Evolutionary conservation across 1,140 invertebrate genomes (phyloP).

Genomic region (Atta cephalotes): DNA sequence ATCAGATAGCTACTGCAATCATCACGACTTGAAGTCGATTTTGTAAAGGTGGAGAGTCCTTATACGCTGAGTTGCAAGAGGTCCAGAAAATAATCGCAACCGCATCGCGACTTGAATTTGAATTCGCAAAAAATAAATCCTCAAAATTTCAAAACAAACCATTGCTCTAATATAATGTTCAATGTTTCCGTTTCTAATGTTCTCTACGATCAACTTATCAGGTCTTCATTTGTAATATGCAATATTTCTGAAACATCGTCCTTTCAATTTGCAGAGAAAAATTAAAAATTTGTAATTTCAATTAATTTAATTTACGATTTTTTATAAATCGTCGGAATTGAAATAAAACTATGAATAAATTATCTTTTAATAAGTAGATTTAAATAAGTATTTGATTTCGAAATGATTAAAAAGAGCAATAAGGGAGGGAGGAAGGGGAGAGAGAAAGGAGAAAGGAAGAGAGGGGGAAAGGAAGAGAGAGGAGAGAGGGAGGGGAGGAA

Average conservation of each 20-base stretch:
- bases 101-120: not conserved
- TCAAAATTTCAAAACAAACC: conserved; percentile 34
- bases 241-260: not conserved
- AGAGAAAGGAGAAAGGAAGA: not conserved
- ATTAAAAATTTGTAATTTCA: not conserved
- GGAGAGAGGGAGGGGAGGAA: not conserved
- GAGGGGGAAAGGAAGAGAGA: not conserved
- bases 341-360: not conserved
- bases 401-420: conserved; percentile 11
- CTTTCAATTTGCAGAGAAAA: not conserved
- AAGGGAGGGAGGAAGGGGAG: not conserved
- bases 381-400: not conserved
- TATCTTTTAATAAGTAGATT: conserved; percentile 24
- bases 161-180: not conserved
- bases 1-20: not conserved
- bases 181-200: not conserved
- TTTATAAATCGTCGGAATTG: not conserved
- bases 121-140: not conserved
- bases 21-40: conserved; percentile 11
- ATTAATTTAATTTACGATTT: conserved; percentile 26
- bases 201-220: not conserved
- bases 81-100: conserved; percentile 1
- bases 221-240: not conserved
- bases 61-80: conserved; percentile 2
- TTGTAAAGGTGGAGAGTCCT: conserved; percentile 8